Evolutionary conservation across 2,797 vertebrate genomes (phyloP).

Genomic region (Falco columbarius): DNA sequence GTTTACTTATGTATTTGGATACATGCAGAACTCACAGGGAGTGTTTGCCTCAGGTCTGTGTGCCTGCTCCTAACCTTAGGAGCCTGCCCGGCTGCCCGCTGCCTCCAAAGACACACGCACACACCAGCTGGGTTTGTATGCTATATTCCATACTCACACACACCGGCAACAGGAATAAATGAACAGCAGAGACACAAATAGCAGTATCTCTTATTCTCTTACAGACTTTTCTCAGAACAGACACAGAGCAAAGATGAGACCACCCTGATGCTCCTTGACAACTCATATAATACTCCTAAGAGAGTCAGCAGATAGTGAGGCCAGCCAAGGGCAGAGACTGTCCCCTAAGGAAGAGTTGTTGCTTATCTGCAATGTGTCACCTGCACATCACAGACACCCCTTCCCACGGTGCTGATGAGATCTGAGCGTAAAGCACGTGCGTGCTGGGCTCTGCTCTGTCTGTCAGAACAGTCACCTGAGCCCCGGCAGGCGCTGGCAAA

Average conservation of each 20-base stretch:
- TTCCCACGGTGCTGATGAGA: fast-evolving
- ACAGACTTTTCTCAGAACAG: background rate
- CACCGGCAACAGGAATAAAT: fast-evolving
- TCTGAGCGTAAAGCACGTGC: fast-evolving
- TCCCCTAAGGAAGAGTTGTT: background rate
- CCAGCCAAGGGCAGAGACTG: fast-evolving
- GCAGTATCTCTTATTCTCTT: fast-evolving
- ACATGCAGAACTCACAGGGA: background rate
- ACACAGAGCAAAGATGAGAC: background rate
- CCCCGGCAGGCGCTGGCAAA: background rate
- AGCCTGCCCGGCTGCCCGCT: background rate
- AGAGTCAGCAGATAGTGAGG: background rate
- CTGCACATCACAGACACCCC: fast-evolving
- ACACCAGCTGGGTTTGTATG: fast-evolving
- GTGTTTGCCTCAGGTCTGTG: background rate
- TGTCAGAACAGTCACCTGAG: background rate
- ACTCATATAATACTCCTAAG: fast-evolving
- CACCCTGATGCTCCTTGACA: background rate
- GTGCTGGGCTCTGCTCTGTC: background rate
- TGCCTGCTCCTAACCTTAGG: background rate
- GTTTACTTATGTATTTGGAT: background rate
- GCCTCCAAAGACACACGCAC: fast-evolving
- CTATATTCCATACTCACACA: background rate
- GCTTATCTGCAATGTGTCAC: fast-evolving
- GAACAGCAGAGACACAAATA: background rate